Evolutionary conservation across 2,113 vertebrate genomes (phyloP).

Genomic region (Marcusenius ussheri): DNA sequence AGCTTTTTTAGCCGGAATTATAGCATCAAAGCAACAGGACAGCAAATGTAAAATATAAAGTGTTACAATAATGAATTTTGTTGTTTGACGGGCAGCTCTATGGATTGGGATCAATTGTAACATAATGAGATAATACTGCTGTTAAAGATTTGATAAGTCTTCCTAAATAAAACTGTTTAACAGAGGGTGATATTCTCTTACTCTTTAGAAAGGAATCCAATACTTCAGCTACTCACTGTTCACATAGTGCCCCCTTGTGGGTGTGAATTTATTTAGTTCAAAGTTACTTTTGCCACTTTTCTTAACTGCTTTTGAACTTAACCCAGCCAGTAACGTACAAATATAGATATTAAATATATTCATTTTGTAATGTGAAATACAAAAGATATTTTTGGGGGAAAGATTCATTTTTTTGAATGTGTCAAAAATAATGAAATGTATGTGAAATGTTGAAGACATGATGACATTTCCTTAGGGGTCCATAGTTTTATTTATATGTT

Average conservation of each 20-base stretch:
- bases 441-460: neutral
- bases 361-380: neutral
- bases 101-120: neutral
- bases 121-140: neutral
- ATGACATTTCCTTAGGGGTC: neutral
- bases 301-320: neutral
- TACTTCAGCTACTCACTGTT: neutral
- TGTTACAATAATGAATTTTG: neutral
- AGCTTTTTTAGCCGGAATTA: neutral
- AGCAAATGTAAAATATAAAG: neutral
- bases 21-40: neutral
- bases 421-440: neutral
- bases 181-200: neutral
- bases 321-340: neutral
- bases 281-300: neutral
- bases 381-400: neutral
- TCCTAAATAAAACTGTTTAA: neutral
- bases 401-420: neutral
- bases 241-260: neutral
- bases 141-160: neutral
- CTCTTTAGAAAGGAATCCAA: neutral
- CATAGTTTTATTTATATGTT: neutral
- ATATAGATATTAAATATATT: neutral
- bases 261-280: neutral
- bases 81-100: neutral